Evolutionary conservation across 2,888 invertebrate genomes (phyloP).

Genomic region (Cryptocephalus moraei): DNA sequence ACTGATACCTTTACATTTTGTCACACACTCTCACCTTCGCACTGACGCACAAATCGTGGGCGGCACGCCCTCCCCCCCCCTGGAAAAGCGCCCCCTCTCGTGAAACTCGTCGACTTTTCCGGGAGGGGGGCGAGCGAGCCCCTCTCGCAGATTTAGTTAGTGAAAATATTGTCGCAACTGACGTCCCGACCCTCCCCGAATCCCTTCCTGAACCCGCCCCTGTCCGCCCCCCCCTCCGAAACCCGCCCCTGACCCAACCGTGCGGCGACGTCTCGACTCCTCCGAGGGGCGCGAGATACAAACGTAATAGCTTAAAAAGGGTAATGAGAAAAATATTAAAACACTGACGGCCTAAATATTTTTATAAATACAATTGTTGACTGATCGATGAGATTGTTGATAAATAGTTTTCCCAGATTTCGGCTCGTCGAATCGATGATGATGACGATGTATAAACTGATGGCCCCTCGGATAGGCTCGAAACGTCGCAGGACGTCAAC

Average conservation of each 20-base stretch:
- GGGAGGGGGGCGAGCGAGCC: too few relatives aligned
- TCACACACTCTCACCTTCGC: slow-evolving; percentile 17
- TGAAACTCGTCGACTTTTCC: too few relatives aligned
- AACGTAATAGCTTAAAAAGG: background rate
- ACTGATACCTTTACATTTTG: slow-evolving; percentile 34
- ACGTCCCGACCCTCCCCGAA: slow-evolving; percentile 12
- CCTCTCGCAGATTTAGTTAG: slow-evolving; percentile 24
- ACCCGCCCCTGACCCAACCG: too few relatives aligned
- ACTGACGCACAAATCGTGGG: too few relatives aligned
- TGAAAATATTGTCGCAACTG: slow-evolving; percentile 25
- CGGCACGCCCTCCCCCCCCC: too few relatives aligned
- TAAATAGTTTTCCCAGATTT: slow-evolving; percentile 24
- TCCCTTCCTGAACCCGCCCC: slow-evolving; percentile 14
- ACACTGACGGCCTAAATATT: slow-evolving; percentile 36
- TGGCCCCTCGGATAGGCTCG: too few relatives aligned
- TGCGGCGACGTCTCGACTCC: too few relatives aligned
- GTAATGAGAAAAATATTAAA: slow-evolving; percentile 18
- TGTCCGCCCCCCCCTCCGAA: background rate
- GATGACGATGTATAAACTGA: background rate
- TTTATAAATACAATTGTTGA: slow-evolving; percentile 36
- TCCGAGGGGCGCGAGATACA: too few relatives aligned
- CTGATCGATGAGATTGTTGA: slow-evolving; percentile 30
- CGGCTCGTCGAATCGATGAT: slow-evolving; percentile 18
- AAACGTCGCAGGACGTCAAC: too few relatives aligned
- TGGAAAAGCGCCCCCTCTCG: too few relatives aligned